phyloP scores from a whole-genome alignment of 2,113 vertebrate species.

The Rhabdornis inornatus region DNA sequence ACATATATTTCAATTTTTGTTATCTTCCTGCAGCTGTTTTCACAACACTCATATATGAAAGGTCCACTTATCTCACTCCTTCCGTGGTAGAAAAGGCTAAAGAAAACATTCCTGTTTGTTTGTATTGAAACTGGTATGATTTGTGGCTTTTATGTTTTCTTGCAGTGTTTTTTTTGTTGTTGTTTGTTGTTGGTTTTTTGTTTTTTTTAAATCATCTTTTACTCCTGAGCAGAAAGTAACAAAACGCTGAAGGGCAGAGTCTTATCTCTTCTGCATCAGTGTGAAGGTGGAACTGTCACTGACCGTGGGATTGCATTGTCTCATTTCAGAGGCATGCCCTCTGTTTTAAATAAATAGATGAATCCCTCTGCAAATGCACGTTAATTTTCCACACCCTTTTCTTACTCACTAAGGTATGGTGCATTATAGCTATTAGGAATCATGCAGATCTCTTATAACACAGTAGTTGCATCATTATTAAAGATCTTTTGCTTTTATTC shows the following conservation, averaged over 20 bases:
- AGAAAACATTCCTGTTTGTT: slow-evolving; percentile 46
- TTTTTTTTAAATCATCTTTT: neutral
- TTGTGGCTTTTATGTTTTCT: slow-evolving; percentile 38
- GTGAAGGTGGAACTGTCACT: neutral
- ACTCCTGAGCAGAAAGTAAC: slow-evolving; percentile 16
- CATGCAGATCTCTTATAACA: neutral
- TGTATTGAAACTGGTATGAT: slow-evolving; percentile 40
- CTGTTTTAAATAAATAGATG: neutral
- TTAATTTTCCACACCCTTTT: neutral
- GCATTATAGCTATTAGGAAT: neutral
- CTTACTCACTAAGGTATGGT: neutral
- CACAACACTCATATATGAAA: neutral
- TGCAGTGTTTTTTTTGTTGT: neutral
- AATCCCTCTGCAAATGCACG: neutral
- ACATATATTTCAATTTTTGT: neutral
- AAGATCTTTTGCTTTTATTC: neutral
- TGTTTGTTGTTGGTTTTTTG: neutral
- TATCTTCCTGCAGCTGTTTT: slow-evolving; percentile 33
- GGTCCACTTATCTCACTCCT: neutral
- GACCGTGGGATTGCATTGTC: neutral
- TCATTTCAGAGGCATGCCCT: neutral
- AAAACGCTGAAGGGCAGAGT: neutral
- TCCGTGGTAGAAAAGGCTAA: neutral
- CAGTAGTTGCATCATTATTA: neutral
- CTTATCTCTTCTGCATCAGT: neutral